phyloP scores from a whole-genome alignment of 2,113 vertebrate genomes.

The Toxotes chatareus region DNA sequence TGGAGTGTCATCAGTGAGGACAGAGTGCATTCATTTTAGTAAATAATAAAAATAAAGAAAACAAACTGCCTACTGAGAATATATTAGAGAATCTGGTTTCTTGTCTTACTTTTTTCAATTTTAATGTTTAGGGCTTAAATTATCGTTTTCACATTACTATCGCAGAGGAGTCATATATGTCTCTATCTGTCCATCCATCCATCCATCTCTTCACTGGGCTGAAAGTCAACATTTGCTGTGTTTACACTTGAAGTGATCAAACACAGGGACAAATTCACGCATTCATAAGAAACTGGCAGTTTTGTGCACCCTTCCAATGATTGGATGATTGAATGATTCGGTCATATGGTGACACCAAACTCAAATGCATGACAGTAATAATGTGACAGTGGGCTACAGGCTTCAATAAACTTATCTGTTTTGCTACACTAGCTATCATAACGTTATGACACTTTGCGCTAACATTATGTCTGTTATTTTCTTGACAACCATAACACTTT shows the following conservation, averaged over 20 bases:
- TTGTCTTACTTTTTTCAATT: background rate
- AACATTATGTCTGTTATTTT: background rate
- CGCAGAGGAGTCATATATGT: background rate
- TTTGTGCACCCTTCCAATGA: background rate
- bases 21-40: too few species aligned
- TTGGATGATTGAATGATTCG: background rate
- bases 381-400: background rate
- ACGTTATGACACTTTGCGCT: background rate
- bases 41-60: too few species aligned
- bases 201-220: background rate
- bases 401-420: background rate
- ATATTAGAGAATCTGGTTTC: background rate
- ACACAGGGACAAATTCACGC: background rate
- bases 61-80: too few species aligned
- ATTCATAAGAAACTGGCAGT: background rate
- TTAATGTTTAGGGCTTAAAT: background rate
- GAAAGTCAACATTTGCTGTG: background rate
- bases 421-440: too few species aligned
- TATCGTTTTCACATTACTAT: too few species aligned
- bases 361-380: background rate
- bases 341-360: background rate
- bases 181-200: background rate
- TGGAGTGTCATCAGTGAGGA: too few species aligned
- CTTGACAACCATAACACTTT: background rate
- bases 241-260: background rate